phyloP scores from a whole-genome alignment of 1,140 invertebrate genomes.

The Drosophila melanogaster region DNA sequence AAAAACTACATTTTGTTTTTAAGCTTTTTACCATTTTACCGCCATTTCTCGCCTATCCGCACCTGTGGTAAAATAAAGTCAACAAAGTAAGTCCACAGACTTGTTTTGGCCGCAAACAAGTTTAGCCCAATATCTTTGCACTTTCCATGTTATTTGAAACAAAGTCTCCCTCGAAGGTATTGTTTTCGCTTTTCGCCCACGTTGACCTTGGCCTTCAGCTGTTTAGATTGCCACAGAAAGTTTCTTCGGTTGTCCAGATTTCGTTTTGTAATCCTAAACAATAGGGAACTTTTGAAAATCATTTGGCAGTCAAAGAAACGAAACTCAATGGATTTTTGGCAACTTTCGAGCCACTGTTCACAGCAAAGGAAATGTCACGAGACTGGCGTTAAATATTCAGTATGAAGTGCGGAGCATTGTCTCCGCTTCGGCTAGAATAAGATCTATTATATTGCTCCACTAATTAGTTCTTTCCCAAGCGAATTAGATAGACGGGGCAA shows the following conservation, averaged over 20 bases:
- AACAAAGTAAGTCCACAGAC: not conserved
- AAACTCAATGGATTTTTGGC: constrained; percentile 7
- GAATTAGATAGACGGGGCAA: constrained; percentile 49
- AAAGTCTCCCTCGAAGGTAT: not conserved
- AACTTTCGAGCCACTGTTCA: constrained; percentile 16
- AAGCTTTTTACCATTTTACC: not conserved
- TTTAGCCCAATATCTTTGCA: constrained; percentile 11
- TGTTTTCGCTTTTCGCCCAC: not conserved
- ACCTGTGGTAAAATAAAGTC: not conserved
- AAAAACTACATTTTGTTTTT: not conserved
- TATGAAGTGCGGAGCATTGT: constrained; percentile 32
- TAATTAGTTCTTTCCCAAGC: constrained; percentile 56
- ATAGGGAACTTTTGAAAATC: constrained; percentile 8
- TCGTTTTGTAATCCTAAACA: constrained; percentile 1
- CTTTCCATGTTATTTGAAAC: constrained; percentile 3
- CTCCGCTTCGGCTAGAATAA: constrained; percentile 15
- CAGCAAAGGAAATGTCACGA: not conserved
- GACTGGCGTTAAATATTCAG: constrained; percentile 35
- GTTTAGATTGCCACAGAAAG: constrained; percentile 6
- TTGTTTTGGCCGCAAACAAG: constrained; percentile 13
- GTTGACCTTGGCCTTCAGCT: constrained; percentile 20
- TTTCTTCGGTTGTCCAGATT: constrained; percentile 3
- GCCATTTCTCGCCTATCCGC: not conserved
- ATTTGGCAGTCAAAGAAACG: not conserved
- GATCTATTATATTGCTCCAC: constrained; percentile 26